Base-by-base conservation (phyloP, 2,888 invertebrate species). In the Conops quadrifasciatus region DNA sequence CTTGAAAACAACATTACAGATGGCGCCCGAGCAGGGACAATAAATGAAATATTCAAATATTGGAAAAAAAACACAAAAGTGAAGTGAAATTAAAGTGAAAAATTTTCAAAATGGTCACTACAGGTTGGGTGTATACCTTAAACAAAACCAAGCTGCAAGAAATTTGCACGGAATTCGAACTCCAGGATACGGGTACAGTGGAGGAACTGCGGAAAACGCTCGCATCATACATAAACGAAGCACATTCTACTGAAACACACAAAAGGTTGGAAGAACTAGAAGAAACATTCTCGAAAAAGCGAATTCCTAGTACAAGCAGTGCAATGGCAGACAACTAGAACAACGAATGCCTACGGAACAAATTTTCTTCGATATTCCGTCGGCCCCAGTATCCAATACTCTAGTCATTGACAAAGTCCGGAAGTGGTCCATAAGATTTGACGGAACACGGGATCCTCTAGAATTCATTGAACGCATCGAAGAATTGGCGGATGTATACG, bases 401-500 rank as follows among this genome's bases (percentile, higher is more conserved):
- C 49, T 11, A n/a, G 49, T 49, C n/a, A 49, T 49, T 49, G 49
- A 49, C n/a, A 49, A 49, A 13, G 49, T 49, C n/a, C 16, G 49
- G 49, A 49, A 49, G n/a, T 49, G 49, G 49, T 49, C 49, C 0
- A n/a, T 49, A 49, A 49, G 15, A n/a, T 49, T 16, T n/a, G 19
- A n/a, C 19, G 49, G 49, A 4, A 49, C 15, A 11, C 49, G n/a
- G 5, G 24, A 56, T 13, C 56, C 24, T 2, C 24, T 56, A n/a
- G 56, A 56, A 56, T 64, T 64, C 24, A 64, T 64, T 11, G 64
- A 64, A 24, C 43, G 64, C 21, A 21, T 64, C n/a, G 47, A 64
- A 21, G 64, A 64, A 45, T 47, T 64, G 16, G 45, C 64, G 2
- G 47, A 45, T 13, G 64, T 43, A 3, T 64, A 64, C 24, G 64